Base-by-base conservation (phyloP, 1,140 invertebrate species). In the Cotesia typhae region DNA sequence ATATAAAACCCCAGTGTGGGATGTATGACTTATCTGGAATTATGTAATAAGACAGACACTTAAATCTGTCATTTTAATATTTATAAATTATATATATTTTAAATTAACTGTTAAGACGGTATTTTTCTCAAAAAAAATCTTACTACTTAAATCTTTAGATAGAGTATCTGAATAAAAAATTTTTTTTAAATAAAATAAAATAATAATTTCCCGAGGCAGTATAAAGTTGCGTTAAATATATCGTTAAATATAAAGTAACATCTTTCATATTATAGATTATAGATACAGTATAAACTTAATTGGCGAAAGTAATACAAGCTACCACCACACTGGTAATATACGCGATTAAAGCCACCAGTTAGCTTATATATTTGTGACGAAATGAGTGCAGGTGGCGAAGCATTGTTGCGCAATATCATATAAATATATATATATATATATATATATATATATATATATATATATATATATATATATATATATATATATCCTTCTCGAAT, bases 301-400 rank as follows among this genome's bases (percentile, higher is more conserved):
- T 80, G 77, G 79, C 77, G 79, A 81, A 81, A 81, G 79, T 81
- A 78, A 81, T 73, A 76, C 75, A 65, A 75, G 73, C 66, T 76
- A 76, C 67, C 77, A 76, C 67, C 68, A 47, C 41, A 47, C 41
- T 47, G 6, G 41, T 47, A 47, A 47, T 47, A 47, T 47, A 47
- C 41, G 41, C 41, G 41, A 6, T 47, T 47, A 47, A 47, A 47
- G 41, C 41, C 41, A 7, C 41, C 10, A 47, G 75, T 70, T 51
- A 53, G 74, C 76, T 65, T 6, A 57, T 65, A 74, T 74, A 53
- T 60, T 74, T 67, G 74, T 82, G 80, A 76, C 74, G 80, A 82
- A 80, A 82, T 67, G 76, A 79, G 76, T 81, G 80, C 80, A 82
- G 79, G 79, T 82, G 76, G 79, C 77, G 69, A 76, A 67, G 74